Percentiles rank a stretch among this genome's conserved stretches.
Conservation (phyloP, 2,113 vertebrate species). For the Cebus imitator region DNA sequence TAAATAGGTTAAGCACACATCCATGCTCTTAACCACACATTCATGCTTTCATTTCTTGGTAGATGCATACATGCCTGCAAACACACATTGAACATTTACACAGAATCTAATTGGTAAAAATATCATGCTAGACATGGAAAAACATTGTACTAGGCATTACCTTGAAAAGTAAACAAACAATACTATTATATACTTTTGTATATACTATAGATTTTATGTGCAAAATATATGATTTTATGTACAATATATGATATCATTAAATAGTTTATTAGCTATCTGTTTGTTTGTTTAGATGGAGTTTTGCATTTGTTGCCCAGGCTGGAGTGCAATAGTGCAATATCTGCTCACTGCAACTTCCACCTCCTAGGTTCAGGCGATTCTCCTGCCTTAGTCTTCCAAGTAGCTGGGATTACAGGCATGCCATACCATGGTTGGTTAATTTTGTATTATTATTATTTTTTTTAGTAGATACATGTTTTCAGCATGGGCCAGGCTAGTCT, state of each 20-base stretch:
- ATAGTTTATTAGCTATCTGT: not conserved
- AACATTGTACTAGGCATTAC: not conserved
- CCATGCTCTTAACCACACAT: not conserved
- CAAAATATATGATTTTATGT: not conserved
- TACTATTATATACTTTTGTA: not conserved
- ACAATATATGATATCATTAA: not conserved
- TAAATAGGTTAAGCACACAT: not conserved
- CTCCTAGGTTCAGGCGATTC: too few species aligned
- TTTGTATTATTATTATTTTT: too few species aligned
- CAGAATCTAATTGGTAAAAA: not conserved
- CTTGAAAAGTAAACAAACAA: not conserved
- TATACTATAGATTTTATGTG: not conserved
- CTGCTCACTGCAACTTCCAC: too few species aligned
- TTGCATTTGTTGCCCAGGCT: too few species aligned
- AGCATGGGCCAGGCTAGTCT: too few species aligned
- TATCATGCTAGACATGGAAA: not conserved
- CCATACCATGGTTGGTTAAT: too few species aligned
- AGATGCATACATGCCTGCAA: not conserved
- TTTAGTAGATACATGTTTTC: too few species aligned
- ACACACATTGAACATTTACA: not conserved
- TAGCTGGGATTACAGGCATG: too few species aligned
- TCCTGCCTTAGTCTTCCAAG: too few species aligned
- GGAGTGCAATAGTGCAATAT: too few species aligned
- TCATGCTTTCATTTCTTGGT: not conserved
- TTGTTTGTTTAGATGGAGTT: too few species aligned